Base-by-base conservation (phyloP, 2,888 invertebrate species). In the Nezara viridula region DNA sequence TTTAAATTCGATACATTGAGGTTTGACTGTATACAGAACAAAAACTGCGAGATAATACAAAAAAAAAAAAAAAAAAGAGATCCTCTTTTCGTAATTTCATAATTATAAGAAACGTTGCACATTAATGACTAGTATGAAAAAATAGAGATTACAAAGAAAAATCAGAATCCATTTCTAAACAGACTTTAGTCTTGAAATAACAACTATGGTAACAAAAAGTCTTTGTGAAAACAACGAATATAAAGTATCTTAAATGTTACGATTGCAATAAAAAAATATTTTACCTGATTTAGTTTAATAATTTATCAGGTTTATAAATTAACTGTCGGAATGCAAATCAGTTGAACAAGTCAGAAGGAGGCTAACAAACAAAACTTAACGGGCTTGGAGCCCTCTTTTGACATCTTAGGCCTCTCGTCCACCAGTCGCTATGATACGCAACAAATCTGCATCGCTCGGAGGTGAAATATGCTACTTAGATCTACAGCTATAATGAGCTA, bases 161-260 rank as follows among this genome's bases (percentile, higher is more conserved):
- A 12, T 47, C 44, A 81, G 44, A 14, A 47, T 81, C 2, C 21
- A 81, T 81, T 81, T n/a, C 40, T 37, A 32, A 32, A 32, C 27
- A 73, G 19, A 5, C 37, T 37, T 37, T 73, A n/a, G 37, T 37
- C 19, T 73, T 37, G 37, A 73, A 37, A 73, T 73, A 73, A 44
- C 44, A 81, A 81, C 44, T 81, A 81, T n/a, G 81, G 81, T 81
- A 81, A 81, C 81, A 81, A 47, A 81, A 81, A 44, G 81, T 73
- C 66, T 73, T 73, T 37, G 44, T 44, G 14, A 44, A 24, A 44
- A 81, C 81, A 81, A 81, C 19, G 14, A 81, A 81, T 81, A 81
- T 5, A 73, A 19, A 73, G 19, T 21, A 73, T 37, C 66, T 37
- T 73, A 73, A 73, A 73, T 73, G 19, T 73, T 73, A 73, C 37